Evolutionary conservation across 2,113 vertebrate species (phyloP).

Genomic region (Tragulus kanchil): DNA sequence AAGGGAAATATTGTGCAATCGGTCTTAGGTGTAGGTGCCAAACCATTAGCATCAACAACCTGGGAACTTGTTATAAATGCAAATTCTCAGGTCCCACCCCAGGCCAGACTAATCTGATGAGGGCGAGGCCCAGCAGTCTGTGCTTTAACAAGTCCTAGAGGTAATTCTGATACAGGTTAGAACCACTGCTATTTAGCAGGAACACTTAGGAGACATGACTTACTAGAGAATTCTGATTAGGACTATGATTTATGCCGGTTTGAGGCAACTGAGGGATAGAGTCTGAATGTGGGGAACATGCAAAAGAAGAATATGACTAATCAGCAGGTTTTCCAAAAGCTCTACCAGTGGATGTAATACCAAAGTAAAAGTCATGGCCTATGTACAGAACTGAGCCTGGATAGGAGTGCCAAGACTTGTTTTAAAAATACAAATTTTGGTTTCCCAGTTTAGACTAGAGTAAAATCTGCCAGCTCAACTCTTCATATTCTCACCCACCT

Average conservation of each 20-base stretch:
- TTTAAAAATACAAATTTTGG: conserved; percentile 45
- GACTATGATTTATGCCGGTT: neutral
- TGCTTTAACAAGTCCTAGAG: neutral
- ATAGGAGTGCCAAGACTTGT: neutral
- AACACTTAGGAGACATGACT: neutral
- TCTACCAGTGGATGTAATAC: neutral
- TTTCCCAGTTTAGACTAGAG: neutral
- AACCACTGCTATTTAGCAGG: neutral
- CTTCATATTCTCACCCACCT: conserved; percentile 38
- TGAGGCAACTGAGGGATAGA: neutral
- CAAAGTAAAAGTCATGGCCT: neutral
- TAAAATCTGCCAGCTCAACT: neutral
- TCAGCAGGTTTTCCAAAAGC: neutral
- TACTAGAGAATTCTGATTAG: neutral
- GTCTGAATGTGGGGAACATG: neutral
- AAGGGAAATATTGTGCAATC: conserved; percentile 20
- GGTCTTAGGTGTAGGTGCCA: neutral
- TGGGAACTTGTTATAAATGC: conserved; percentile 41
- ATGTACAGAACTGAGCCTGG: neutral
- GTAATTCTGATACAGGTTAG: neutral
- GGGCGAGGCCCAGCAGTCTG: neutral
- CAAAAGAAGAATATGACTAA: neutral
- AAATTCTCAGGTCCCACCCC: conserved; percentile 19
- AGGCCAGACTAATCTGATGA: neutral
- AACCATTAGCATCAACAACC: neutral